Evolutionary conservation across 1,140 invertebrate genomes (phyloP).

Genomic region (Neoseiulus cucumeris): DNA sequence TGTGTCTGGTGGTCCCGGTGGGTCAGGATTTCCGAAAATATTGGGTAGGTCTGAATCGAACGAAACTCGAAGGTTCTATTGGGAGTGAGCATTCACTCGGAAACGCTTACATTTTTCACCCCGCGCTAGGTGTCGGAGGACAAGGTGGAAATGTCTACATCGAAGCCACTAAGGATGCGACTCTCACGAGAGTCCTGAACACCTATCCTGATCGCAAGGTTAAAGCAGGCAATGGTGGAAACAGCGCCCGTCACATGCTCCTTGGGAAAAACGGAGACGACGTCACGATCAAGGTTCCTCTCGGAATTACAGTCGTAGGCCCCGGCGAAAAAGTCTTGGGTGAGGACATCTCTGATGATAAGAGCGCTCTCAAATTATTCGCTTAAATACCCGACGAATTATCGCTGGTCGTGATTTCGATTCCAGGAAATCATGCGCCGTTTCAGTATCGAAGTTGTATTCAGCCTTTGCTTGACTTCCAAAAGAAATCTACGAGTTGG

Average conservation of each 20-base stretch:
- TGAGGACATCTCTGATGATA: too few species aligned
- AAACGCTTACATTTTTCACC: too few species aligned
- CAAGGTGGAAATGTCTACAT: conserved; percentile 59
- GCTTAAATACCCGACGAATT: too few species aligned
- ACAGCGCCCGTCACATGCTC: conserved; percentile 47
- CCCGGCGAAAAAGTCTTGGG: conserved; percentile 39
- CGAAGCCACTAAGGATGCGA: conserved; percentile 39
- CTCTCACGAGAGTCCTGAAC: conserved; percentile 35
- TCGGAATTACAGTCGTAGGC: conserved; percentile 49
- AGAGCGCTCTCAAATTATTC: too few species aligned
- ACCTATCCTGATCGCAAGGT: conserved; percentile 37
- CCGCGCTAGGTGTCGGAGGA: conserved; percentile 45
- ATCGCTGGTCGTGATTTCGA: too few species aligned
- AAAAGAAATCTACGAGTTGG: too few species aligned
- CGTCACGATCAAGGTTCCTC: conserved; percentile 47
- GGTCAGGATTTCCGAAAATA: not conserved
- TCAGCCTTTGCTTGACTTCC: too few species aligned
- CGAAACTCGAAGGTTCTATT: too few species aligned
- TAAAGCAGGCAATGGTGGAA: conserved; percentile 39
- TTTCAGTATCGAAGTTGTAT: too few species aligned
- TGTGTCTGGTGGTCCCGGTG: not conserved
- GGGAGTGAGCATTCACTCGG: too few species aligned
- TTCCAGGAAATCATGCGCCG: too few species aligned
- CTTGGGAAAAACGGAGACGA: conserved; percentile 49
- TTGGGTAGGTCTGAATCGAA: not conserved